These are phyloP conservation scores for Enteromius treurensis DNA, from an alignment of 2,797 vertebrate genomes.

Conservation along the genomic window DNA sequence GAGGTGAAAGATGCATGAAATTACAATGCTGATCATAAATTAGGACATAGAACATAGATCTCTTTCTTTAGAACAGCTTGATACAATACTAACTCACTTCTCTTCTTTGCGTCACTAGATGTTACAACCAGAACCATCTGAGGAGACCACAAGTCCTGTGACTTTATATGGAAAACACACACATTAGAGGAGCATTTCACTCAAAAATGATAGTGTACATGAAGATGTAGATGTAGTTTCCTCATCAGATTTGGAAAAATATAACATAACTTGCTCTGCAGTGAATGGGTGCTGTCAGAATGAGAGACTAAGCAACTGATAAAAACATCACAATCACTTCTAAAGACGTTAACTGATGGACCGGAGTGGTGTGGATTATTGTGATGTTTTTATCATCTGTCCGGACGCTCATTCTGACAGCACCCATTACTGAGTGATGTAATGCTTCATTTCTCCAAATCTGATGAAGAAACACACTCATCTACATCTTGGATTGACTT, in stretches of 20 bases:
- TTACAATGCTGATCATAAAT: not conserved
- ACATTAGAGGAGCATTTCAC: no score
- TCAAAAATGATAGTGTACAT: not conserved
- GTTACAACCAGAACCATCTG: not conserved
- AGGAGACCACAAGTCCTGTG: not conserved
- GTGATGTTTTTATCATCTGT: no score
- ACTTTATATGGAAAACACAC: slow-evolving; percentile 13
- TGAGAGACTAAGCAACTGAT: not conserved
- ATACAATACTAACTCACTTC: not conserved
- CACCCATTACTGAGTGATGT: not conserved
- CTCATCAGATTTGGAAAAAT: not conserved
- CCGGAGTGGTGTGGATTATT: no score
- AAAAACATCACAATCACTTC: not conserved
- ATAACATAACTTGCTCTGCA: not conserved
- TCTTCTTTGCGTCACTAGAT: not conserved
- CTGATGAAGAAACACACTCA: not conserved
- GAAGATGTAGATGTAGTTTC: not conserved
- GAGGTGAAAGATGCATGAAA: not conserved
- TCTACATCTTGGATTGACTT: not conserved
- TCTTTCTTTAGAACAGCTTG: slow-evolving; percentile 3
- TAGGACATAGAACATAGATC: not conserved
- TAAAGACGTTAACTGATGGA: no score
- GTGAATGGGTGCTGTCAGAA: not conserved
- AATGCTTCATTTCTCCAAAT: not conserved
- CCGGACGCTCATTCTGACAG: no score